These are phyloP conservation scores for Oriolus oriolus DNA, from an alignment of 2,113 vertebrate species.

Conservation along the genomic window DNA sequence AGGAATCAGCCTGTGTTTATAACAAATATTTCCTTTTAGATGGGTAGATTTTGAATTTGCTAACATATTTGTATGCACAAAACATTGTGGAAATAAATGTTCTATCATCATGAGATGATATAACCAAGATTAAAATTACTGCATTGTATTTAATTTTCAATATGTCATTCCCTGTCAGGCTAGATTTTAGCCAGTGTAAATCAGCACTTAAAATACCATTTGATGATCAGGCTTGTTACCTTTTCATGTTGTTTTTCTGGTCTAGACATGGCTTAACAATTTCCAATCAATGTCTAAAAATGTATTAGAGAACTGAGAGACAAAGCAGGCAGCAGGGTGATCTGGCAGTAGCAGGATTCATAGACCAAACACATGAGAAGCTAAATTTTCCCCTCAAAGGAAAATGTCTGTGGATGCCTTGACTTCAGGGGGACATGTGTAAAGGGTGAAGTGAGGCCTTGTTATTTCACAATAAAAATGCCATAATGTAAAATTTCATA, in stretches of 20 bases:
- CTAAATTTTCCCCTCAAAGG: background rate
- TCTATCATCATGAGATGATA: background rate
- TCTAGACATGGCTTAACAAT: slow-evolving; percentile 40
- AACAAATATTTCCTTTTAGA: background rate
- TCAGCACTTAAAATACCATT: slow-evolving; percentile 14
- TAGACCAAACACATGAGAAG: background rate
- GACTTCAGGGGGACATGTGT: background rate
- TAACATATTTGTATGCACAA: background rate
- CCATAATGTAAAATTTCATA: background rate
- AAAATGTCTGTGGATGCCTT: background rate
- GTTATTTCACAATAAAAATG: background rate
- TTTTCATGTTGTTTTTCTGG: slow-evolving; percentile 11
- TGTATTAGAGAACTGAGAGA: background rate
- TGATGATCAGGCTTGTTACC: slow-evolving; percentile 21
- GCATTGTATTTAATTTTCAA: background rate
- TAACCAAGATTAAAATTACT: background rate
- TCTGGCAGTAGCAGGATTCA: background rate
- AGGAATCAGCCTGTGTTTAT: background rate
- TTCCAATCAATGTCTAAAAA: slow-evolving; percentile 38
- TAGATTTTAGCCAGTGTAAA: slow-evolving; percentile 35
- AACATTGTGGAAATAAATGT: background rate
- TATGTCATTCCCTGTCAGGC: background rate
- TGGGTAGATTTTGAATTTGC: background rate
- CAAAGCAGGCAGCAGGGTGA: background rate
- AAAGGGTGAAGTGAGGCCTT: background rate